Base-by-base conservation (phyloP, 2,797 vertebrate genomes). In the Cyclopterus lumpus region DNA sequence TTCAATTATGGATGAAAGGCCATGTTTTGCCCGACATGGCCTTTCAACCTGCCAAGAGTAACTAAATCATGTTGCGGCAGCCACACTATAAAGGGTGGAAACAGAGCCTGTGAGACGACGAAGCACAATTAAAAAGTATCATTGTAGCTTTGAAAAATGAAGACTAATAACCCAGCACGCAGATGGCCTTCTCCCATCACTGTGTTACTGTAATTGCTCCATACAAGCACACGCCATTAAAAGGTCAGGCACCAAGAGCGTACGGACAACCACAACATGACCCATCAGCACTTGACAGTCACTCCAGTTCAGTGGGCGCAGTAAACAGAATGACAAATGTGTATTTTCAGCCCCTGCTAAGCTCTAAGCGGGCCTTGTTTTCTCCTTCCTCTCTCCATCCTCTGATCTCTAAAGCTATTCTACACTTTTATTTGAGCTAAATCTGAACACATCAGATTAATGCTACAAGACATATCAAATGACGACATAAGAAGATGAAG, bases 401-500 rank as follows among this genome's bases (percentile, higher is more conserved):
- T 71, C 58, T 66, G 36, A 46, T 83, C 82, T 77, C 67, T 40
- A 6, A 51, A 26, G 67, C 66, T 62, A 48, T 44, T 71, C 70
- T 72, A 46, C 9, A 26, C 64, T 86, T 74, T 63, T 61, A 70
- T 88, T 73, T 28, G 11, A 65, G 57, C 77, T 71, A 79, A 81
- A 89, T 89, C 81, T 70, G 53, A 78, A 80, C 65, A 64, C 64
- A 83, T 89, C 79, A 80, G 36, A 71, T 67, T 79, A 76, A 90
- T 73, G 76, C 67, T 69, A 75, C 51, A n/a, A 75, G 79, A 87
- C 51, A 32, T 15, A 51, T 62, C 72, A 38, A 57, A 57, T 24
- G 48, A 63, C 44, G 53, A 55, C 26, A 18, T 26, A 53, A 26
- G 26, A 38, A 55, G 40, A 71, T 22, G 73, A 69, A 63, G 53